phyloP scores from a whole-genome alignment of 2,888 invertebrate species.

The Drosophila cognata region DNA sequence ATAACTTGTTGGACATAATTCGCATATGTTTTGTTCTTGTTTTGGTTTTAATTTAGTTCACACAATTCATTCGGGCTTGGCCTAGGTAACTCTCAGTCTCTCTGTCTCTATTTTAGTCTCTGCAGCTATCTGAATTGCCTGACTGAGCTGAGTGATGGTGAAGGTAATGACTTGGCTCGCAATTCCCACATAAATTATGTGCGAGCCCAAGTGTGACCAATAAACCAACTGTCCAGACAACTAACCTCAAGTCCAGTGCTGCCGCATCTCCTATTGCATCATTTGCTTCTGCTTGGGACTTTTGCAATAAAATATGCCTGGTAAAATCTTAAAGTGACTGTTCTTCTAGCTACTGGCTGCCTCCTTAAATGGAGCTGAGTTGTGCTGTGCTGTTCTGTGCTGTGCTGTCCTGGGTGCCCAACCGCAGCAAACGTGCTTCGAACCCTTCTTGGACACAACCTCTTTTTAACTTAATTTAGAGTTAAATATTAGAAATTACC shows the following conservation, averaged over 20 bases:
- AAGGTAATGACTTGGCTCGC: constrained; percentile 71
- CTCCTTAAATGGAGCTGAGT: constrained; percentile 11
- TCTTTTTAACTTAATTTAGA: constrained; percentile 75
- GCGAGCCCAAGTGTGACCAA: constrained; percentile 84
- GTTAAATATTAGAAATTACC: constrained; percentile 81
- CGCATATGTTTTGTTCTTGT: constrained; percentile 62
- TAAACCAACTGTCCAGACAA: constrained; percentile 79
- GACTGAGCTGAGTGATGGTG: constrained; percentile 68
- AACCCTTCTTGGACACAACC: constrained; percentile 40
- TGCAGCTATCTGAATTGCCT: constrained; percentile 46
- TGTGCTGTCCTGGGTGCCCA: constrained; percentile 8
- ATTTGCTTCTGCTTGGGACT: constrained; percentile 37
- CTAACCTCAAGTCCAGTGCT: constrained; percentile 47
- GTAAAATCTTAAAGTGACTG: constrained; percentile 69
- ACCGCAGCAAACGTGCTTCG: constrained; percentile 58
- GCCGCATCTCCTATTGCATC: constrained; percentile 30
- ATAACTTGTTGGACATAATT: constrained; percentile 4
- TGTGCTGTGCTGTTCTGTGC: constrained; percentile 6
- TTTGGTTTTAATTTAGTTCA: constrained; percentile 72
- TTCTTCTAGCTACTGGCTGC: constrained; percentile 21
- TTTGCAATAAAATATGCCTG: constrained; percentile 83
- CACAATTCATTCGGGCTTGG: constrained; percentile 76
- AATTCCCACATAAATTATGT: constrained; percentile 83
- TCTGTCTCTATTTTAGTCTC: constrained; percentile 32
- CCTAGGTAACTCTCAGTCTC: constrained; percentile 59